Percentiles rank a stretch among this genome's conserved stretches.
phyloP scores from a whole-genome alignment of 2,888 invertebrate genomes.

The Leptodirus hochenwartii region DNA sequence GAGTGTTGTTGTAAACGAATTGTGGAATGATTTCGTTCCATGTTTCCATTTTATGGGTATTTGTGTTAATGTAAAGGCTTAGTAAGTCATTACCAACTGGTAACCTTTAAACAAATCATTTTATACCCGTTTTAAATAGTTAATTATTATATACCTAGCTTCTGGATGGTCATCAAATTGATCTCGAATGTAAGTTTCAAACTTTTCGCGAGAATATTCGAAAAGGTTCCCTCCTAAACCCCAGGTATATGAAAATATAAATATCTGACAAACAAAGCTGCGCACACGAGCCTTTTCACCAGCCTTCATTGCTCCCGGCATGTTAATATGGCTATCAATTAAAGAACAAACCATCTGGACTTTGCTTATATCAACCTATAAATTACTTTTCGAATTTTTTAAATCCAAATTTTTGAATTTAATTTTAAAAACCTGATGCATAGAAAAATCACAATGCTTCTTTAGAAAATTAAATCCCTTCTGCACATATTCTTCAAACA shows the following conservation, averaged over 20 bases:
- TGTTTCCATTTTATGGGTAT: conserved; percentile 45
- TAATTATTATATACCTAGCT: conserved; percentile 30
- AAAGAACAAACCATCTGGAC: conserved; percentile 56
- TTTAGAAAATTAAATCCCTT: conserved; percentile 46
- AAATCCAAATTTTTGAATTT: conserved; percentile 1
- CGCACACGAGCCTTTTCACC: conserved; percentile 42
- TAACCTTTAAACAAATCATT: conserved; percentile 35
- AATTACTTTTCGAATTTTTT: conserved; percentile 8
- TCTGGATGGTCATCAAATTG: conserved; percentile 54
- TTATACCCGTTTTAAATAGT: conserved; percentile 1
- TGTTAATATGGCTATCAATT: conserved; percentile 47
- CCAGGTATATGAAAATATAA: conserved; percentile 72
- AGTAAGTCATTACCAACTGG: conserved; percentile 54
- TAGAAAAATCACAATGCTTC: conserved; percentile 50
- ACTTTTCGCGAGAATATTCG: conserved; percentile 46
- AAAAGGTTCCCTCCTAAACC: conserved; percentile 68
- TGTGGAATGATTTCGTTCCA: conserved; percentile 66
- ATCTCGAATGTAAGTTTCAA: conserved; percentile 49
- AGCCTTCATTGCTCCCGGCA: conserved; percentile 31
- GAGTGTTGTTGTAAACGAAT: conserved; percentile 48
- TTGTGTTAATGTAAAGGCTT: conserved; percentile 57
- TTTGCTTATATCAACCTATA: conserved; percentile 68
- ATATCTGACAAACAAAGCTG: conserved; percentile 52
- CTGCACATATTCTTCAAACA: conserved; percentile 49
- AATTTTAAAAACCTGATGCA: conserved; percentile 43